Conservation (phyloP, 2,113 vertebrate species). For the Bos javanicus region DNA sequence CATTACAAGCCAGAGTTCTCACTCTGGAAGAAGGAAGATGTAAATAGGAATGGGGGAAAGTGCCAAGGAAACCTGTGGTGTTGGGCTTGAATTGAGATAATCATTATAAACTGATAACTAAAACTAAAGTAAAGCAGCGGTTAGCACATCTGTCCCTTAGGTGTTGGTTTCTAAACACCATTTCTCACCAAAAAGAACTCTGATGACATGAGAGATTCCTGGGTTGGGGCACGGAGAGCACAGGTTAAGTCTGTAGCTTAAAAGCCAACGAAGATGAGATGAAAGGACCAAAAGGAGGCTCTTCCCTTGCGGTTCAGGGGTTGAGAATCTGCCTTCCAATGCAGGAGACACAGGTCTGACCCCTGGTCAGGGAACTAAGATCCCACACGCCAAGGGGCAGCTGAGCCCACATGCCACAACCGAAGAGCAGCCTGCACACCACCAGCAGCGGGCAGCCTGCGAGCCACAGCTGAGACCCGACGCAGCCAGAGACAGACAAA, state of each 20-base stretch:
- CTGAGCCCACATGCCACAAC: not conserved
- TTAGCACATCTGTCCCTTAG: not conserved
- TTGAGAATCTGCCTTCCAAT: not conserved
- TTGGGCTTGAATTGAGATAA: not conserved
- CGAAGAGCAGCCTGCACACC: not conserved
- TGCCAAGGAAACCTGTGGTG: not conserved
- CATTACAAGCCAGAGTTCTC: too few species aligned
- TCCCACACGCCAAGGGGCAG: not conserved
- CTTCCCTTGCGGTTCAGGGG: not conserved
- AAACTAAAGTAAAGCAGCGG: not conserved
- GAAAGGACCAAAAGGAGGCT: not conserved
- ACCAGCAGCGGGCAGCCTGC: rapidly evolving
- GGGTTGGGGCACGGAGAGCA: not conserved
- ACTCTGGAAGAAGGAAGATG: not conserved
- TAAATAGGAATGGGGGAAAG: not conserved
- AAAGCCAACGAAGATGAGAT: not conserved
- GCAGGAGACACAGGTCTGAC: not conserved
- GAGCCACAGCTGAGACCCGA: not conserved
- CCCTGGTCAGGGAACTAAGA: not conserved
- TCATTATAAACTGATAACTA: not conserved
- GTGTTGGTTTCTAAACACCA: not conserved
- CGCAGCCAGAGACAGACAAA: rapidly evolving
- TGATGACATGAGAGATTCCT: not conserved
- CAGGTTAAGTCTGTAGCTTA: not conserved
- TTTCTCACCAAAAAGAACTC: not conserved